Percentiles rank a stretch among this genome's conserved stretches.
Evolutionary conservation across 1,140 invertebrate species (phyloP).

Genomic region (Drosophila pruinosa): DNA sequence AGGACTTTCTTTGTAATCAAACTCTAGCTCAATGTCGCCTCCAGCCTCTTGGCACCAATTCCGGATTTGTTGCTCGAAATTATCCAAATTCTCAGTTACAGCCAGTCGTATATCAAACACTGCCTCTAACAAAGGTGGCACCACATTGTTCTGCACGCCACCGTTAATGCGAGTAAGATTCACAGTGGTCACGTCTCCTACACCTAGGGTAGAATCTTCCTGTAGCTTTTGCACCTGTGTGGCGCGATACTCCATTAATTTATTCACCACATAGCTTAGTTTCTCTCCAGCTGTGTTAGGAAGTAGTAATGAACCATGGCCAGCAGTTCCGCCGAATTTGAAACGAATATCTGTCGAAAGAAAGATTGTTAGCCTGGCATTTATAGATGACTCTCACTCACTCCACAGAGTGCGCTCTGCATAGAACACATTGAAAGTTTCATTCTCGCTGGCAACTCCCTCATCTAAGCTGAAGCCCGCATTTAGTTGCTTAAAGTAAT

Average conservation of each 20-base stretch:
- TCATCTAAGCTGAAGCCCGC: conserved; percentile 96
- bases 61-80: conserved; percentile 88
- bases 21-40: conserved; percentile 88
- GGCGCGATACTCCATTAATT: conserved; percentile 89
- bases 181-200: conserved; percentile 94
- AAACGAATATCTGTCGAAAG: conserved; percentile 21
- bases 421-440: conserved; percentile 89
- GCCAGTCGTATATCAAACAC: conserved; percentile 93
- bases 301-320: conserved; percentile 93
- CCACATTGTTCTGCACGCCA: conserved; percentile 95
- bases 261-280: conserved; percentile 89
- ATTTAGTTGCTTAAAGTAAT: conserved; percentile 92
- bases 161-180: conserved; percentile 94
- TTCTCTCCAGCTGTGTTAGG: conserved; percentile 94
- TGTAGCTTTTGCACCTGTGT: conserved; percentile 87
- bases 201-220: conserved; percentile 85
- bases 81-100: conserved; percentile 86
- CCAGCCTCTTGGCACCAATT: conserved; percentile 93
- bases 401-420: conserved; percentile 90
- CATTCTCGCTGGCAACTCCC: conserved; percentile 86
- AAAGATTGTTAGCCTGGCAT: no score
- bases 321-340: conserved; percentile 88
- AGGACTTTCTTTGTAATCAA: conserved; percentile 87
- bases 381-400: no score
- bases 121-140: conserved; percentile 90